Base-by-base conservation (phyloP, 2,888 invertebrate species). In the Amiota mariae region DNA sequence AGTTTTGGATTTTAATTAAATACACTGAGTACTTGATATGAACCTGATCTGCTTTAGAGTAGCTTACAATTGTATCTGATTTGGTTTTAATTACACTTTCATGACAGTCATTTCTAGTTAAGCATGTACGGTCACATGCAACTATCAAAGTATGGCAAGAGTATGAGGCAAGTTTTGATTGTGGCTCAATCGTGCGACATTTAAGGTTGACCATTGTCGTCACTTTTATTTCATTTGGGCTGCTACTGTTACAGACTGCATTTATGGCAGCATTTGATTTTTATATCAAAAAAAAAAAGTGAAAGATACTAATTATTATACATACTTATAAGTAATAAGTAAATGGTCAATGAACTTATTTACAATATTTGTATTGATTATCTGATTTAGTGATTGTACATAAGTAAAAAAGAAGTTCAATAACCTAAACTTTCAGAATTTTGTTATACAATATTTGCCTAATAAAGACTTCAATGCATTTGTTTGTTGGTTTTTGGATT, bases 191-290 rank as follows among this genome's bases (percentile, higher is more conserved):
- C 36, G 36, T 20, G 59, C 59, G 12, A 66, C 66, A 46, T 66
- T 66, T 66, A 66, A 66, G 66, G 66, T 66, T 66, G 66, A 66
- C 48, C 66, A 66, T 18, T 47, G 36, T 10, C n/a, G 11, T 18
- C 48, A 48, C 66, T 66, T 66, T 36, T 36, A 36, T 36, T 36
- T 36, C 6, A 49, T 66, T 66, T 64, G 15, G 47, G 66, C 66
- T 15, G 48, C 66, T n/a, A 15, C 46, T n/a, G 11, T 48, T 48
- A 20, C n/a, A n/a, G n/a, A n/a, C 8, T 66, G 18, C 48, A n/a
- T 49, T 48, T 66, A 59, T 59, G 20, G 20, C 15, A 54, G 54
- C 54, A 15, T 36, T 36, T 36, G 2, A 36, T 36, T 36, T 54
- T 54, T 15, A n/a, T 59, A 20, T 20, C n/a, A 59, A 15, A 59